These are phyloP conservation scores for Drosophila tsacasi DNA, from an alignment of 1,140 invertebrate genomes.

Conservation along the genomic window DNA sequence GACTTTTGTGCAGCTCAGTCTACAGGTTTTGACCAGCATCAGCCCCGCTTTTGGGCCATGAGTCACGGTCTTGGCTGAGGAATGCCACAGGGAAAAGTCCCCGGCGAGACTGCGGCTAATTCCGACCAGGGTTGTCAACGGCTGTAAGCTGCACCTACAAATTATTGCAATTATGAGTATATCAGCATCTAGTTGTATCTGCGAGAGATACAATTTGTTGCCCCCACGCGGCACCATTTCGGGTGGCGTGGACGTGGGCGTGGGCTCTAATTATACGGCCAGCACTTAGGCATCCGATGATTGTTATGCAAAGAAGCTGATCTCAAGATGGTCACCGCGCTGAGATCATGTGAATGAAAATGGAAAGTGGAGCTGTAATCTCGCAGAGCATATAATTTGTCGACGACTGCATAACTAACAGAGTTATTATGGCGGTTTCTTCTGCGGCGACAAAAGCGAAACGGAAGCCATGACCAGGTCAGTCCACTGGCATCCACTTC, in stretches of 20 bases:
- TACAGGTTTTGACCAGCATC: constrained; percentile 69
- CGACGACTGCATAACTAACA: constrained; percentile 55
- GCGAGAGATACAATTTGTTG: constrained; percentile 60
- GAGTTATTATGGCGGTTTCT: constrained; percentile 56
- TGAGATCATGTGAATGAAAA: constrained; percentile 63
- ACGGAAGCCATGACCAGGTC: constrained; percentile 54
- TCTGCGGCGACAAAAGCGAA: constrained; percentile 32
- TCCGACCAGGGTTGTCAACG: constrained; percentile 54
- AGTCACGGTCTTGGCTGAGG: constrained; percentile 53
- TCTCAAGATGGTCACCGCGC: constrained; percentile 32
- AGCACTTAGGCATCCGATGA: constrained; percentile 38
- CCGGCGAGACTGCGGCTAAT: constrained; percentile 29
- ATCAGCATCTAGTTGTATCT: constrained; percentile 54
- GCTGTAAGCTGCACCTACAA: constrained; percentile 52
- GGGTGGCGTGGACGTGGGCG: constrained; percentile 36
- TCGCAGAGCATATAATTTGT: constrained; percentile 35
- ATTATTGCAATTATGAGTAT: constrained; percentile 53
- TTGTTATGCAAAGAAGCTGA: constrained; percentile 77
- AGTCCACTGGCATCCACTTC: constrained; percentile 11
- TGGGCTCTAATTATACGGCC: constrained; percentile 60
- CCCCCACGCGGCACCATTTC: constrained; percentile 55
- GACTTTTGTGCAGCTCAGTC: constrained; percentile 56
- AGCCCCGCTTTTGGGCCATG: constrained; percentile 34
- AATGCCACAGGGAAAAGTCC: constrained; percentile 58
- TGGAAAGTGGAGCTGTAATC: constrained; percentile 64